A percentile compares a stretch with the other conserved stretches of the same genome.
Conservation (phyloP, 2,888 invertebrate species). For the Apodemia zela region DNA sequence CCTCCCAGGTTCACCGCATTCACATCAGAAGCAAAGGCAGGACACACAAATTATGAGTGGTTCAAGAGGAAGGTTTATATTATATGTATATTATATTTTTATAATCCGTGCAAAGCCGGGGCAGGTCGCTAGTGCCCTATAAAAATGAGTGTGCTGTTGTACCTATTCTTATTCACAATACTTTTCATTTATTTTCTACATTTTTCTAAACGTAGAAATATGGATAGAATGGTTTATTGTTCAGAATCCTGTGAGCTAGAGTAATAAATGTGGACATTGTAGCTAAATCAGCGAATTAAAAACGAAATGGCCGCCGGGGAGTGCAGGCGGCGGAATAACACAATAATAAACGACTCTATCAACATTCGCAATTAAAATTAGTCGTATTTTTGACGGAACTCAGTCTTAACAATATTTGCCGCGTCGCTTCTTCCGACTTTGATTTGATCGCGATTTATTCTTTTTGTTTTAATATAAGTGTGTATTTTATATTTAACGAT, state of each 20-base stretch:
- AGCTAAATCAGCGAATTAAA: conserved; percentile 21
- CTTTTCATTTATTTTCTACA: not conserved
- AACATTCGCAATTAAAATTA: conserved; percentile 58
- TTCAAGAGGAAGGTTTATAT: no score
- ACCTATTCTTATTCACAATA: no score
- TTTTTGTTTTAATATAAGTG: not conserved
- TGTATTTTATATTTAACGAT: not conserved
- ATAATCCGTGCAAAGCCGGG: no score
- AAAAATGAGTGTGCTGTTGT: no score
- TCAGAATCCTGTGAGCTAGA: conserved; percentile 4
- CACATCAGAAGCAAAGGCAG: no score
- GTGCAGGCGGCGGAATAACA: conserved; percentile 38
- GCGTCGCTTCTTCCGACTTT: conserved; percentile 38
- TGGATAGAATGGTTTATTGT: not conserved
- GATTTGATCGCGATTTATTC: conserved; percentile 3
- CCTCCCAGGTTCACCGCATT: no score
- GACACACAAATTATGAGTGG: no score
- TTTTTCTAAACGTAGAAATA: not conserved
- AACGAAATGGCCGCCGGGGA: conserved; percentile 27
- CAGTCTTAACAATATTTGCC: conserved; percentile 49
- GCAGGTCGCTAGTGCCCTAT: no score
- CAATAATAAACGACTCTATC: conserved; percentile 43
- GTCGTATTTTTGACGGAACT: conserved; percentile 57
- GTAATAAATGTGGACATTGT: conserved; percentile 13
- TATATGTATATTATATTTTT: no score